These are phyloP conservation scores for Epiblema foenella DNA, from an alignment of 2,888 invertebrate genomes.

Conservation along the genomic window DNA sequence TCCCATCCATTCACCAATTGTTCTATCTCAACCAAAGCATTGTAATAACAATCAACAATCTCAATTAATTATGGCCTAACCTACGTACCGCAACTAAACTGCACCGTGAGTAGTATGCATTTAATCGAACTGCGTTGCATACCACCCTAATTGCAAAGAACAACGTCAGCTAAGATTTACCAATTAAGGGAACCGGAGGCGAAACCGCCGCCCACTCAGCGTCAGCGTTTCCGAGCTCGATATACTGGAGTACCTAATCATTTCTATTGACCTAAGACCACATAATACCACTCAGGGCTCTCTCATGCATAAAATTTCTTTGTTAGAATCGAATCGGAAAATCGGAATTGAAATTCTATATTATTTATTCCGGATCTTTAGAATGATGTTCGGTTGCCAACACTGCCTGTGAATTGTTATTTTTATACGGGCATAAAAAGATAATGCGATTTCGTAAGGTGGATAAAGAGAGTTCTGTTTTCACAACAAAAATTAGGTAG, in stretches of 20 bases:
- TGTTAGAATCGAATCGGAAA: constrained; percentile 2
- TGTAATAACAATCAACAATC: no score
- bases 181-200: constrained; percentile 79
- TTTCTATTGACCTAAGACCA: constrained; percentile 36
- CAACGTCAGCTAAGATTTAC: constrained; percentile 81
- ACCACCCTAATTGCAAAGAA: constrained; percentile 77
- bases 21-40: not conserved
- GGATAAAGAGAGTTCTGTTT: constrained; percentile 50
- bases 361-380: not conserved
- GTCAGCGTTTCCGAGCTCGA: constrained; percentile 46
- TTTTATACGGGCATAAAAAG: constrained; percentile 47
- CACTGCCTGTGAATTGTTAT: constrained; percentile 6
- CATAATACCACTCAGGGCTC: constrained; percentile 25
- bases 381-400: no score
- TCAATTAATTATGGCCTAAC: constrained; percentile 4
- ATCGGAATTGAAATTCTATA: not conserved
- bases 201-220: constrained; percentile 77
- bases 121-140: constrained; percentile 67
- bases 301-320: constrained; percentile 9
- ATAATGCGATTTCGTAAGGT: constrained; percentile 54
- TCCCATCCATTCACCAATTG: not conserved
- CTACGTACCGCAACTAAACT: constrained; percentile 19
- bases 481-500: constrained; percentile 55
- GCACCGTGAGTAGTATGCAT: constrained; percentile 56
- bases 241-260: constrained; percentile 45